Evolutionary conservation across 2,797 vertebrate genomes (phyloP).

Genomic region (Chaunax sp.): DNA sequence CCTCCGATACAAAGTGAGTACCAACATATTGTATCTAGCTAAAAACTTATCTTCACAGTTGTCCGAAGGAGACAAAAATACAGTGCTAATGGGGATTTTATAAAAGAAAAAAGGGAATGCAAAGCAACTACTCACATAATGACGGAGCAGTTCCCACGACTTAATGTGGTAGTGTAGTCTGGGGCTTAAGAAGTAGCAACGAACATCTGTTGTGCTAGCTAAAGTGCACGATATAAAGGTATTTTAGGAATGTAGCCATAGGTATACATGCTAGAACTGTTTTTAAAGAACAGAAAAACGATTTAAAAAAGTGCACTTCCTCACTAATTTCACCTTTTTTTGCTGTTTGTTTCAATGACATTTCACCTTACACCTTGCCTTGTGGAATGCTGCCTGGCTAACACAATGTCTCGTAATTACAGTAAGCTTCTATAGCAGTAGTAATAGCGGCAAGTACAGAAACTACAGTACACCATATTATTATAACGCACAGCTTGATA

Average conservation of each 20-base stretch:
- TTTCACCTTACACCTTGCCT: background rate
- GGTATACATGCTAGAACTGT: background rate
- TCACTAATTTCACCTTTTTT: background rate
- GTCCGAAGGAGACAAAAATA: background rate
- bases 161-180: background rate
- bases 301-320: background rate
- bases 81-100: background rate
- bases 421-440: no score
- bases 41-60: slow-evolving; percentile 14
- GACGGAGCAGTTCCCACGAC: background rate
- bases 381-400: background rate
- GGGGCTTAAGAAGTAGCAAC: background rate
- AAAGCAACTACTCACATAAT: background rate
- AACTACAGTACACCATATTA: background rate
- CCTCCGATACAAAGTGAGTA: slow-evolving; percentile 68
- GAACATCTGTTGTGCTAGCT: slow-evolving; percentile 1
- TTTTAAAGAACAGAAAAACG: background rate
- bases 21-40: slow-evolving; percentile 9
- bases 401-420: no score
- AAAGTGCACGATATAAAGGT: background rate
- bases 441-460: background rate
- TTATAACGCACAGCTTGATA: background rate
- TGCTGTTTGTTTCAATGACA: background rate
- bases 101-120: background rate
- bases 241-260: no score